Percentiles rank a stretch among this genome's conserved stretches.
Conservation (phyloP, 2,113 vertebrate species). For the Zosterops lateralis region DNA sequence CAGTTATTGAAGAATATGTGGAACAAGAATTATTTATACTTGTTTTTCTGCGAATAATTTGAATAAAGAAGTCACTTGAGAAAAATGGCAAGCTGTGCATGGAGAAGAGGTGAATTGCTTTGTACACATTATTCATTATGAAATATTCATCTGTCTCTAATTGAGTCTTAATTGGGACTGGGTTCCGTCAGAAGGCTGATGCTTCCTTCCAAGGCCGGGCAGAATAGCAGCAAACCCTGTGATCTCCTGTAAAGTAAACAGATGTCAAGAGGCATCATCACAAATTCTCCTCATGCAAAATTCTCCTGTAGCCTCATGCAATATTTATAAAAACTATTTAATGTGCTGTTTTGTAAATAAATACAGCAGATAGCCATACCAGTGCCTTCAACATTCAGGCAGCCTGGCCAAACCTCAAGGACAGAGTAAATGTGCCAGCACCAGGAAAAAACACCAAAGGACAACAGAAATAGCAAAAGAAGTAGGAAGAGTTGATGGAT, state of each 20-base stretch:
- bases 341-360: constrained; percentile 36
- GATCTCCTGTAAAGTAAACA: constrained; percentile 44
- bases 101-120: constrained; percentile 49
- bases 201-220: constrained; percentile 17
- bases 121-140: constrained; percentile 48
- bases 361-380: background rate
- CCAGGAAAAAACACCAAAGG: background rate
- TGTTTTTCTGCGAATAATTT: constrained; percentile 40
- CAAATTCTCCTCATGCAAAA: background rate
- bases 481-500: background rate
- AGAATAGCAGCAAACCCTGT: constrained; percentile 25
- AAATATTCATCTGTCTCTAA: constrained; percentile 61
- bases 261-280: constrained; percentile 19
- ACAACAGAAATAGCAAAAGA: background rate
- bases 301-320: background rate
- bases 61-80: constrained; percentile 54
- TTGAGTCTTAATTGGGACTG: constrained; percentile 57
- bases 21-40: constrained; percentile 7
- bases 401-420: background rate
- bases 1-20: background rate
- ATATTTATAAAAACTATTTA: constrained; percentile 37
- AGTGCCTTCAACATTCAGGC: background rate
- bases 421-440: background rate
- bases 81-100: constrained; percentile 38
- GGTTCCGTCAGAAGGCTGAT: background rate